A percentile compares a stretch with the other conserved stretches of the same genome.
phyloP scores from a whole-genome alignment of 2,797 vertebrate species.

The Podargus strigoides region DNA sequence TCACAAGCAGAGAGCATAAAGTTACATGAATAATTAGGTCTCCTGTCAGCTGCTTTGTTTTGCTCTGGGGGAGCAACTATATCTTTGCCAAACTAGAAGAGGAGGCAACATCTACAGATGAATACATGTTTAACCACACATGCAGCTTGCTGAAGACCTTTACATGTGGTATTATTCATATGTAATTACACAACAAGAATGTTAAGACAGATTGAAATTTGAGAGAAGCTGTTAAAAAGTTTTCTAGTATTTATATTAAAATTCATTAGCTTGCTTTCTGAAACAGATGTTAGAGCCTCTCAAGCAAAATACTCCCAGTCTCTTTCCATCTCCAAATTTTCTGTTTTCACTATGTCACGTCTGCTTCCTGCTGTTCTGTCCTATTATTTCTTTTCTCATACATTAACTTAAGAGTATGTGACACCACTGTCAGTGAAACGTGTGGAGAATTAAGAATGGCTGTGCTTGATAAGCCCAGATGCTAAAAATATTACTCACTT shows the following conservation, averaged over 20 bases:
- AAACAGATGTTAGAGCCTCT: not conserved
- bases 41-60: not conserved
- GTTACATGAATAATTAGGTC: not conserved
- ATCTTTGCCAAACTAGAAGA: not conserved
- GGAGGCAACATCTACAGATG: not conserved
- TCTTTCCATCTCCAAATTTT: not conserved
- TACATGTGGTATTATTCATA: not conserved
- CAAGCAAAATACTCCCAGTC: not conserved
- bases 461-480: not conserved
- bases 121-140: rapidly evolving
- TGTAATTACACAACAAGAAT: not conserved
- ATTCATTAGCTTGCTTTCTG: not conserved
- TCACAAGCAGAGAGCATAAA: not conserved
- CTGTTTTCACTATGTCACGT: not conserved
- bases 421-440: not conserved
- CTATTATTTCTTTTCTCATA: not conserved
- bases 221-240: not conserved
- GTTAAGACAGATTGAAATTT: not conserved
- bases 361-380: not conserved
- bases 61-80: not conserved
- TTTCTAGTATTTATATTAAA: not conserved
- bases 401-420: not conserved
- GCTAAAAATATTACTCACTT: not conserved
- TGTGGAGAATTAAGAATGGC: not conserved
- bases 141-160: not conserved